These are phyloP conservation scores for Musca vetustissima DNA, from an alignment of 1,140 invertebrate species.

Conservation along the genomic window DNA sequence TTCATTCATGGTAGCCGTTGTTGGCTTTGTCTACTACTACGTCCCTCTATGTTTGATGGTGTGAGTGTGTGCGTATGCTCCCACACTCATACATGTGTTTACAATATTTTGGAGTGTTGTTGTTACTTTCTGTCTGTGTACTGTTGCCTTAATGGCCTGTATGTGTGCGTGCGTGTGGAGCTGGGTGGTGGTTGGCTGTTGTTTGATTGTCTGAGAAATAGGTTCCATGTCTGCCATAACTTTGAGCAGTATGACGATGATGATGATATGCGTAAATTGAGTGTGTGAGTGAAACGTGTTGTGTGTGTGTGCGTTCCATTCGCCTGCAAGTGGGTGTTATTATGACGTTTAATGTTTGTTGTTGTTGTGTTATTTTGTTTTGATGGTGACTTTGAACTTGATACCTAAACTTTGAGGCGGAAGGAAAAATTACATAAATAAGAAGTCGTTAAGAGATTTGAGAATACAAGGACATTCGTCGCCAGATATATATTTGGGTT, in stretches of 20 bases:
- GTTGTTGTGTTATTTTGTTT: neutral
- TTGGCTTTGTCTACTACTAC: neutral
- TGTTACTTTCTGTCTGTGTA: no score
- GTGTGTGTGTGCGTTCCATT: neutral
- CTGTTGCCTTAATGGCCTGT: no score
- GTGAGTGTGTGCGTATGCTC: neutral
- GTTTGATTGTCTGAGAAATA: neutral
- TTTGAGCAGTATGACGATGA: neutral
- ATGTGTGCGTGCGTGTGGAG: no score
- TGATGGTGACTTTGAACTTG: constrained; percentile 26
- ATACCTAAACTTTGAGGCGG: constrained; percentile 11
- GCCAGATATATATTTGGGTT: constrained; percentile 17
- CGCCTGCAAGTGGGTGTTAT: constrained; percentile 7
- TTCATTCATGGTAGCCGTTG: neutral
- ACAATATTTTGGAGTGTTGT: no score
- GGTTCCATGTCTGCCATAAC: constrained; percentile 4
- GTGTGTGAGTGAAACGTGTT: neutral
- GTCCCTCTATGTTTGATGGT: neutral
- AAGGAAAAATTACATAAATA: neutral
- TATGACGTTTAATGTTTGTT: constrained; percentile 6
- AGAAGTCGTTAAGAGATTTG: no score
- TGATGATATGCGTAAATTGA: constrained; percentile 1
- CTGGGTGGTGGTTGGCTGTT: neutral
- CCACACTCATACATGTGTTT: no score
- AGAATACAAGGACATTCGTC: no score